Conservation (phyloP, 2,888 invertebrate species). For the Microctonus aethiopoides region DNA sequence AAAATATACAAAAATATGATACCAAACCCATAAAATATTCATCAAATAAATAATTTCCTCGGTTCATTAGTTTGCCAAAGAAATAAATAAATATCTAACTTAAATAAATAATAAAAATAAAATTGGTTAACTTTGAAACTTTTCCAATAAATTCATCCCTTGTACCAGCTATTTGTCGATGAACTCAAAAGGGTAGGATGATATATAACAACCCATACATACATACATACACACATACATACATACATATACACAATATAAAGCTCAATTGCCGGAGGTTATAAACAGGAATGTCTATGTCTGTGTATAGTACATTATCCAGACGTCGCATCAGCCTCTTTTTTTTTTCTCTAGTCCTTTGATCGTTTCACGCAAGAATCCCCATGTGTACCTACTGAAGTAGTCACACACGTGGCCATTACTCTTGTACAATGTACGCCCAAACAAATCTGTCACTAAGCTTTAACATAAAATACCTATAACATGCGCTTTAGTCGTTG, state of each 20-base stretch:
- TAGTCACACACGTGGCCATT: conserved; percentile 9
- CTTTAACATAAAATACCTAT: background rate
- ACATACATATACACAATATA: background rate
- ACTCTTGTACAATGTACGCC: background rate
- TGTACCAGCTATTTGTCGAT: background rate
- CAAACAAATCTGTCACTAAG: background rate
- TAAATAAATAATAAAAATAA: background rate
- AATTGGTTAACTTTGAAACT: background rate
- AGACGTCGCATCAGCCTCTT: conserved; percentile 21
- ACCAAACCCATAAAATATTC: too few relatives aligned
- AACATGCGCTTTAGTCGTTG: background rate
- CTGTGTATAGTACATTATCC: background rate
- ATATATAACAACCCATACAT: background rate
- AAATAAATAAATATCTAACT: background rate
- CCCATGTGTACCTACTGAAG: conserved; percentile 28
- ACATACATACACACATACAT: background rate
- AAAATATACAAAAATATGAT: too few relatives aligned
- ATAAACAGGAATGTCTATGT: background rate
- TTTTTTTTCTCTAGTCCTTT: conserved; percentile 49
- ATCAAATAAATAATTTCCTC: background rate
- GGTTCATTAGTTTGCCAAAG: background rate
- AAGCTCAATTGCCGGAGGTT: conserved; percentile 6
- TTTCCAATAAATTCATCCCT: conserved; percentile 6
- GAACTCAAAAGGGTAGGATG: background rate
- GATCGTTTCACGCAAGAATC: conserved; percentile 58